Evolutionary conservation across 2,113 vertebrate species (phyloP), one percentile per base, ranked within the genome.

Genomic region (Erythrolamprus reginae): DNA sequence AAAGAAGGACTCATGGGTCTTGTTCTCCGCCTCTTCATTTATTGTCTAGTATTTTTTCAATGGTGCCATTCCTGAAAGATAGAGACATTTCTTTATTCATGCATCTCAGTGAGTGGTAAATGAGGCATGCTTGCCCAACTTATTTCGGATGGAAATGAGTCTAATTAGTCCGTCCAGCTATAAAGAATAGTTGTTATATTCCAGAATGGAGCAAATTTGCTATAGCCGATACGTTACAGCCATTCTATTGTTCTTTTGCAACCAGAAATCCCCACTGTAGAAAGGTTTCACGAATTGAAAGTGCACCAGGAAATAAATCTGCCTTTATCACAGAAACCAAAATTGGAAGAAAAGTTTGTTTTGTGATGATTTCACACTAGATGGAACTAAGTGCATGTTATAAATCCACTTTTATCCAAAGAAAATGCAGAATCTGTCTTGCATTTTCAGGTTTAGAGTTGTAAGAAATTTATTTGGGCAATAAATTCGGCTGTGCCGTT

Each of bases 61-160:
- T 77, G 92, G 53, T 89, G 92, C 94, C 90, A 89, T 93, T 90
- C 92, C 92, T 0, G 52, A 0, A 48, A 93, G 95, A 96, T 96
- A 96, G 90, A 96, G 95, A 96, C 94, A 28, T 96, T 96, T 96
- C 95, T 96, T 96, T 96, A 95, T 96, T 96, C 95, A 95, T 95
- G 95, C 94, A 93, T 94, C 95, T 94, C 96, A 96, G 95, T 95
- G 94, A 96, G 96, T 95, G 95, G 96, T 96, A 96, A 96, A 96
- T 96, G 95, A 96, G 95, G 93, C 95, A 95, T 96, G 95, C 91
- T 96, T 95, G 90, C 89, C 95, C 94, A 96, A 96, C 93, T 96
- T 96, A 95, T 95, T 96, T 96, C 93, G 95, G 95, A 96, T 96
- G 95, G 95, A 96, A 96, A 96, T 96, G 93, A 96, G 95, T 96